Conservation (phyloP, 1,140 invertebrate genomes). For the Lepidotrigona ventralis region DNA sequence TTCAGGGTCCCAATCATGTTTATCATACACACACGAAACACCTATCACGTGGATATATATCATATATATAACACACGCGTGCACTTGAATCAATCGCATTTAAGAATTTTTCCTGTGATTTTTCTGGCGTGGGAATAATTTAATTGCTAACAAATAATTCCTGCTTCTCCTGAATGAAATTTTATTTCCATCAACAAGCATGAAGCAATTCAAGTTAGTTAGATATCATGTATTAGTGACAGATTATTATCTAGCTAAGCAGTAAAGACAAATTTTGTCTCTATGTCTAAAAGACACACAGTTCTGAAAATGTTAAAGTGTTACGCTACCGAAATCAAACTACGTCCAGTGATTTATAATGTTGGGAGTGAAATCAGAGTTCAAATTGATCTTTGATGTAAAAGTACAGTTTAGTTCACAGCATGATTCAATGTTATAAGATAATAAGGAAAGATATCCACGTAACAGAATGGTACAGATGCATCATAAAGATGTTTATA, state of each 20-base stretch:
- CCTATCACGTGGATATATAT: background rate
- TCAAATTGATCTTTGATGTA: background rate
- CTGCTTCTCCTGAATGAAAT: background rate
- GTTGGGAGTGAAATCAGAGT: background rate
- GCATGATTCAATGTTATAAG: background rate
- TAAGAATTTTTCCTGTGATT: background rate
- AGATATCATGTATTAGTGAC: too few species aligned
- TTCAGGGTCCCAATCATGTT: slow-evolving; percentile 32
- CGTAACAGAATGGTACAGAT: background rate
- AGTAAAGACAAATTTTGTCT: background rate
- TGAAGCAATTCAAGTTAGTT: background rate
- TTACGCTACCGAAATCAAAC: too few species aligned
- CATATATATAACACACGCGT: background rate
- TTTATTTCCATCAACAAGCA: background rate
- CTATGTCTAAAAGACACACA: background rate
- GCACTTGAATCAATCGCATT: slow-evolving; percentile 35
- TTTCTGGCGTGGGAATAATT: background rate
- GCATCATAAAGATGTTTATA: background rate
- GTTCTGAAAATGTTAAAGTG: background rate
- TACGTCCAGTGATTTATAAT: background rate
- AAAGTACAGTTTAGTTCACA: background rate
- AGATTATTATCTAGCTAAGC: background rate
- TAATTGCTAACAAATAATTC: background rate
- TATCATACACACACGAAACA: background rate
- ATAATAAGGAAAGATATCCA: background rate